Conservation (phyloP, 2,888 invertebrate species). For the Spilarctia lutea region DNA sequence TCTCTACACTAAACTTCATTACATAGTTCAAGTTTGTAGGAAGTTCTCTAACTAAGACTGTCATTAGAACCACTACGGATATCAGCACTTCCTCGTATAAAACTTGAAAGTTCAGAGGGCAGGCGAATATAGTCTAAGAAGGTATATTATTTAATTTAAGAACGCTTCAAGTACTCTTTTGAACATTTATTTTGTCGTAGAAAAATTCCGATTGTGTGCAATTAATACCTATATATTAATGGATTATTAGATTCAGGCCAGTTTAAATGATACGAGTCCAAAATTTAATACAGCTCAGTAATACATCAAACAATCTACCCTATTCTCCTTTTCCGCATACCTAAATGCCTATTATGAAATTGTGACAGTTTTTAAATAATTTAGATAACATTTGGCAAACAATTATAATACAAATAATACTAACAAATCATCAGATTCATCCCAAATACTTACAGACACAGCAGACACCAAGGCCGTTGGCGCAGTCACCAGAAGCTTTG, state of each 20-base stretch:
- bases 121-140: neutral
- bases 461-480: slow-evolving; percentile 94
- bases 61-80: neutral
- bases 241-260: no score
- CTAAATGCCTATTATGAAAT: no score
- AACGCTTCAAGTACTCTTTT: neutral
- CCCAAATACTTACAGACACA: slow-evolving; percentile 91
- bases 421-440: no score
- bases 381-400: no score
- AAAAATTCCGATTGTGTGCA: no score
- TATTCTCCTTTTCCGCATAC: no score
- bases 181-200: neutral
- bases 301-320: no score
- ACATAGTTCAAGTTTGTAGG: slow-evolving; percentile 22
- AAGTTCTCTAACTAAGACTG: slow-evolving; percentile 7
- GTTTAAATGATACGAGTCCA: no score
- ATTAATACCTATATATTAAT: no score
- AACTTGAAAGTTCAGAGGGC: neutral
- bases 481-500: slow-evolving; percentile 91
- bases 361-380: no score
- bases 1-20: slow-evolving; percentile 15
- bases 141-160: neutral
- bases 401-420: no score
- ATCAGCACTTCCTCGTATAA: neutral
- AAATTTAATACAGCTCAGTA: no score